phyloP scores from a whole-genome alignment of 53 echinoderm and acorn worm species.

The Pentamera pediparva region DNA sequence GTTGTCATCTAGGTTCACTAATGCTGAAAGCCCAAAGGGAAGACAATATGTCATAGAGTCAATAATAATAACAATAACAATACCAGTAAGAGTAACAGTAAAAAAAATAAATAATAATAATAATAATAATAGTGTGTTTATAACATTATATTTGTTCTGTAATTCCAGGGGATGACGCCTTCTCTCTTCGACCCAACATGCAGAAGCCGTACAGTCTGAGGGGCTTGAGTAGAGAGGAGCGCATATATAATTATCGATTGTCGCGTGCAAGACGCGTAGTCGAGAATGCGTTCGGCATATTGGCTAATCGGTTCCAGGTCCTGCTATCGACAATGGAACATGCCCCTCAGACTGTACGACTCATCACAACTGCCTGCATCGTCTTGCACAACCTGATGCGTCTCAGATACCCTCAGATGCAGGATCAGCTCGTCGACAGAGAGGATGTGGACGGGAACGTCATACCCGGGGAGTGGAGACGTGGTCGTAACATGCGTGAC shows the following conservation, averaged over 20 bases:
- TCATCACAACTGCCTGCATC: conserved; percentile 7
- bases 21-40: too few species aligned
- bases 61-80: too few species aligned
- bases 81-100: too few species aligned
- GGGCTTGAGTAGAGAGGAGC: background rate
- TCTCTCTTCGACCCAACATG: conserved; percentile 8
- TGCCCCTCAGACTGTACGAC: too few species aligned
- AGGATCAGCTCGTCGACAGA: conserved; percentile 31
- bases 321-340: too few species aligned
- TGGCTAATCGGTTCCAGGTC: conserved; percentile 32
- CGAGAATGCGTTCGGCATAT: conserved; percentile 26
- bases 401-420: conserved; percentile 15
- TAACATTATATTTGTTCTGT: background rate
- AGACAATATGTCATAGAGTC: too few species aligned
- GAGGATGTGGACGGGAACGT: conserved; percentile 18
- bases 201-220: conserved; percentile 27
- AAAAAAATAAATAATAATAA: too few species aligned
- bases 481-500: conserved; percentile 19
- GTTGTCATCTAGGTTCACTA: too few species aligned
- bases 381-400: too few species aligned
- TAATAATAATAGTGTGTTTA: background rate
- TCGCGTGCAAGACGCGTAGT: conserved; percentile 32
- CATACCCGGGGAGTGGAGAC: conserved; percentile 39
- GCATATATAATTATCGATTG: conserved; percentile 31
- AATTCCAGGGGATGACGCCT: conserved; percentile 30